Evolutionary conservation across 1,140 invertebrate species (phyloP).

Genomic region (Nomia melanderi): DNA sequence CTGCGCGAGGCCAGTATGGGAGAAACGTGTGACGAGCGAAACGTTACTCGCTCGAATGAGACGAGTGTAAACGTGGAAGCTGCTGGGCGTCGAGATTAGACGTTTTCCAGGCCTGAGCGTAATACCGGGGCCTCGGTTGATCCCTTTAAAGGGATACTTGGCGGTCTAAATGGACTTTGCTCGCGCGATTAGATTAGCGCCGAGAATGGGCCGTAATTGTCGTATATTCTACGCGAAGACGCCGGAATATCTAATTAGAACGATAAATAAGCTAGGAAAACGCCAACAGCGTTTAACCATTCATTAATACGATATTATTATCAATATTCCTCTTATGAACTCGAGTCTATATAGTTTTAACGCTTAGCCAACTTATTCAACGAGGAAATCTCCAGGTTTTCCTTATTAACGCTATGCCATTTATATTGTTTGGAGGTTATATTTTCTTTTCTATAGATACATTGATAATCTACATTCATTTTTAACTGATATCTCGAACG

Average conservation of each 20-base stretch:
- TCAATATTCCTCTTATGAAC: too few species aligned
- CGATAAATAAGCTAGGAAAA: not conserved
- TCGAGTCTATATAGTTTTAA: too few species aligned
- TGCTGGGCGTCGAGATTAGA: constrained; percentile 32
- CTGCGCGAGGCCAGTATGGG: not conserved
- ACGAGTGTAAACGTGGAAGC: not conserved
- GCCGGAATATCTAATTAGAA: constrained; percentile 27
- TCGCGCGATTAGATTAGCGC: constrained; percentile 36
- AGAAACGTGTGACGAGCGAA: not conserved
- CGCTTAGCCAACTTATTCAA: too few species aligned
- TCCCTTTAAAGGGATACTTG: constrained; percentile 44
- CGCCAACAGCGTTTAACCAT: not conserved
- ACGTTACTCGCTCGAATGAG: not conserved
- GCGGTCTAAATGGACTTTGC: constrained; percentile 34
- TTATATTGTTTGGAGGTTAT: too few species aligned
- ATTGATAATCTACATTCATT: too few species aligned
- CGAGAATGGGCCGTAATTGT: constrained; percentile 33
- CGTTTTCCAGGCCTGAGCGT: constrained; percentile 14
- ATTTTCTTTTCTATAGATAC: too few species aligned
- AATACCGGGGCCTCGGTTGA: constrained; percentile 22
- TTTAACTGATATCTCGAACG: too few species aligned
- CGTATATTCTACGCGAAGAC: not conserved
- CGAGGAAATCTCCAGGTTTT: too few species aligned
- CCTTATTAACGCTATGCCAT: too few species aligned
- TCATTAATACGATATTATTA: not conserved